Evolutionary conservation across 2,797 vertebrate species (phyloP).

Genomic region (Xyrichtys novacula): DNA sequence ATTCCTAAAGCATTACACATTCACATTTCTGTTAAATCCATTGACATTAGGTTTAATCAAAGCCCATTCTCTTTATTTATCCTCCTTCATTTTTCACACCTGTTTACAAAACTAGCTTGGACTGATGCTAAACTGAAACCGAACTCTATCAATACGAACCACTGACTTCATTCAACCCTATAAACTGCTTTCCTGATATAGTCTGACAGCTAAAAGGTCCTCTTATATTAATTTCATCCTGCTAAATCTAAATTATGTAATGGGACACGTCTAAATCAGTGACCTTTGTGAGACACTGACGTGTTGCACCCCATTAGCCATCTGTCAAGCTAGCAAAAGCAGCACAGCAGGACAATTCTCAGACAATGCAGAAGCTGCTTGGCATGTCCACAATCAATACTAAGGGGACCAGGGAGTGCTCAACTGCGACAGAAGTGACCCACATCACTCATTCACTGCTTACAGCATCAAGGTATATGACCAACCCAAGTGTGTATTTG

Average conservation of each 20-base stretch:
- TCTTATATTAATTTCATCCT: slow-evolving; percentile 44
- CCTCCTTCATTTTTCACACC: too few species aligned
- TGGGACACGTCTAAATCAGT: slow-evolving; percentile 47
- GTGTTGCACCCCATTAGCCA: slow-evolving; percentile 74
- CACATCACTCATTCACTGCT: slow-evolving; percentile 8
- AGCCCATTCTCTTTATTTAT: too few species aligned
- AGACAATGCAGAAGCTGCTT: slow-evolving; percentile 71
- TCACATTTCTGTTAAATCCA: too few species aligned
- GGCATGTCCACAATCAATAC: slow-evolving; percentile 61
- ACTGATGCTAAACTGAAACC: not conserved
- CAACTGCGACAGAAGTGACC: not conserved
- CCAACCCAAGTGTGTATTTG: not conserved
- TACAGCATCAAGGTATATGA: not conserved
- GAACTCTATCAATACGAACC: slow-evolving; percentile 14
- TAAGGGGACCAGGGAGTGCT: slow-evolving; percentile 9
- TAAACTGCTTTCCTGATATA: slow-evolving; percentile 20
- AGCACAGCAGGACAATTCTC: slow-evolving; percentile 64
- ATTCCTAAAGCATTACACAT: too few species aligned
- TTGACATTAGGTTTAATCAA: too few species aligned
- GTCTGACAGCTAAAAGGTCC: slow-evolving; percentile 34
- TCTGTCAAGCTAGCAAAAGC: slow-evolving; percentile 70
- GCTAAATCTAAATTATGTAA: slow-evolving; percentile 61
- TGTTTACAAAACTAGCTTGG: too few species aligned
- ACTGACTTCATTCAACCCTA: not conserved
- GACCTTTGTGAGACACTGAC: slow-evolving; percentile 71